These are phyloP conservation scores for Clinocottus analis DNA, from an alignment of 2,113 vertebrate species.

Conservation along the genomic window DNA sequence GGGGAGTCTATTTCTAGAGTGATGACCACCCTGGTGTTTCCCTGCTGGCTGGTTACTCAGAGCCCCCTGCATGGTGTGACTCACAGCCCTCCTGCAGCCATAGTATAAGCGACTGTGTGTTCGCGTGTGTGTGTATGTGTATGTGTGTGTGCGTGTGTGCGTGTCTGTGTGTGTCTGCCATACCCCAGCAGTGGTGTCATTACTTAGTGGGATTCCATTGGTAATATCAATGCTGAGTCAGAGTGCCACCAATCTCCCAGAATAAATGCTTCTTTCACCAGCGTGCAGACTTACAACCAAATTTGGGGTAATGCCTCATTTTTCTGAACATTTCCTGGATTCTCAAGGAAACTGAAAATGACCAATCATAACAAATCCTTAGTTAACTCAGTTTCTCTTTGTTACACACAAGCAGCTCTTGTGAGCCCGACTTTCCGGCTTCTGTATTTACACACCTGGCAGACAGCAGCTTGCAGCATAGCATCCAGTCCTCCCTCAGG, in stretches of 20 bases:
- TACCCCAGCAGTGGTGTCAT: conserved; percentile 52
- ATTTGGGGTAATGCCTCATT: not conserved
- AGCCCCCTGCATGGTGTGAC: conserved; percentile 50
- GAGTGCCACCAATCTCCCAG: conserved; percentile 36
- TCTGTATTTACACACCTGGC: conserved; percentile 86
- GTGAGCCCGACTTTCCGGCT: too few relatives aligned
- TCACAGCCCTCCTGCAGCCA: conserved; percentile 60
- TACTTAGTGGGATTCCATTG: conserved; percentile 52
- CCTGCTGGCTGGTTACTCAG: conserved; percentile 55
- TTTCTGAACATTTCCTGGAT: not conserved
- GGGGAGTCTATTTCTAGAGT: conserved; percentile 72
- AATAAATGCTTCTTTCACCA: conserved; percentile 36
- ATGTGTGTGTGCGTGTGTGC: conserved; percentile 12
- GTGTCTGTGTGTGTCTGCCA: conserved; percentile 46
- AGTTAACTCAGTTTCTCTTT: not conserved
- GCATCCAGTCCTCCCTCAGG: conserved; percentile 97
- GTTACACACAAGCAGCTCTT: not conserved
- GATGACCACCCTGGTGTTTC: conserved; percentile 61
- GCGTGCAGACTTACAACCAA: not conserved
- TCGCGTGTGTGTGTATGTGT: conserved; percentile 18
- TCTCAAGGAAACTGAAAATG: not conserved
- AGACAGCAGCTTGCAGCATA: conserved; percentile 96
- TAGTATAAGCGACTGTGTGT: conserved; percentile 40
- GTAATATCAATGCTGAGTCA: conserved; percentile 55
- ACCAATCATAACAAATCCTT: not conserved